These are phyloP conservation scores for Sarcophaga caerulescens DNA, from an alignment of 2,888 invertebrate species.

Conservation along the genomic window DNA sequence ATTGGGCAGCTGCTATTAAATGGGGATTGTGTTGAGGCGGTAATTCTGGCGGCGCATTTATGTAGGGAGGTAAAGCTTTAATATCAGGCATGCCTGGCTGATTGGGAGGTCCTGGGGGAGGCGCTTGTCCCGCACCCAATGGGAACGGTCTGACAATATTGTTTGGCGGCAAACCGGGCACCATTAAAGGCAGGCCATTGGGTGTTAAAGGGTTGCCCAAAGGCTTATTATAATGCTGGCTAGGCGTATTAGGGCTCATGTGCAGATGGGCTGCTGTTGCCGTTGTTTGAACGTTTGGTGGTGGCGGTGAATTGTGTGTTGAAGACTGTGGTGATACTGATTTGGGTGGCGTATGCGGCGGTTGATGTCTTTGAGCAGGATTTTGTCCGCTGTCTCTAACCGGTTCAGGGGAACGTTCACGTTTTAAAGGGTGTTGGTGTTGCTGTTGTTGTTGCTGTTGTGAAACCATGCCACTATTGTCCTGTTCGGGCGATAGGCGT, in stretches of 20 bases:
- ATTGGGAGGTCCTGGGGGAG: slow-evolving; percentile 70
- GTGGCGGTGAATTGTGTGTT: slow-evolving; percentile 77
- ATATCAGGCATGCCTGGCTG: slow-evolving; percentile 80
- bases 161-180: slow-evolving; percentile 78
- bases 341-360: slow-evolving; percentile 79
- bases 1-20: slow-evolving; percentile 87
- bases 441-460: slow-evolving; percentile 23
- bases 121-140: slow-evolving; percentile 73
- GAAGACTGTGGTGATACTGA: slow-evolving; percentile 78
- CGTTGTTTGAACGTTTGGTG: slow-evolving; percentile 54
- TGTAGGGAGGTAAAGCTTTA: slow-evolving; percentile 80
- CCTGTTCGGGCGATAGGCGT: slow-evolving; percentile 70
- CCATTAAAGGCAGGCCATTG: slow-evolving; percentile 72
- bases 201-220: slow-evolving; percentile 56
- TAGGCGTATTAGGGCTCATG: slow-evolving; percentile 68
- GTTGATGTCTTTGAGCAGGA: slow-evolving; percentile 79
- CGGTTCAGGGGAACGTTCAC: slow-evolving; percentile 78
- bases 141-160: slow-evolving; percentile 80
- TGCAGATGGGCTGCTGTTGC: slow-evolving; percentile 28
- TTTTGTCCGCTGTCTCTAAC: slow-evolving; percentile 76
- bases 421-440: slow-evolving; percentile 73
- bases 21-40: slow-evolving; percentile 83
- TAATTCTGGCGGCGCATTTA: slow-evolving; percentile 80
- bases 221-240: slow-evolving; percentile 70
- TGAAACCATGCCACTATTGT: background rate